Evolutionary conservation across 2,797 vertebrate species (phyloP), one percentile per base, ranked within the genome.

Genomic region (Ptychobarbus kaznakovi): DNA sequence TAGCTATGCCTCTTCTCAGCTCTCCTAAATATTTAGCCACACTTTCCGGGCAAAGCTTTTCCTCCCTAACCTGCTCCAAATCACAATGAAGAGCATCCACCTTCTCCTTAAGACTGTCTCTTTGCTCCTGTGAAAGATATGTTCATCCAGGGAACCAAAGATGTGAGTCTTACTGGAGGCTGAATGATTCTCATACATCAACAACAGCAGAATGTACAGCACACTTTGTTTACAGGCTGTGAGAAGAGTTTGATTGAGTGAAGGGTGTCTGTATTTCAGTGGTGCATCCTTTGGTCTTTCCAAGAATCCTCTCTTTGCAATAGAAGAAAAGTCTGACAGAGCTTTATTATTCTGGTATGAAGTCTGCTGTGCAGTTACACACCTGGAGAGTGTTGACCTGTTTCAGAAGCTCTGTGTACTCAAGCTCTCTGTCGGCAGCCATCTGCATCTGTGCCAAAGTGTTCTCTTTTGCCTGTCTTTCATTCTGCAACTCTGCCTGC

Each of bases 301-400:
- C 46, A 53, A 75, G 9, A 51, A 74, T 74, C 22, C 22, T 12
- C 12, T 15, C 9, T 44, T 63, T 3, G 2, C n/a, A 28, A 40
- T 11, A 78, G 15, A 63, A 38, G 13, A 40, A 77, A 61, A 42
- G 20, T 38, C 11, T 56, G 6, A n/a, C 13, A 61, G 75, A 42
- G 38, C 13, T n/a, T 40, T n/a, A 66, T 66, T n/a, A 13, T 38
- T 9, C 2, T 28, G 42, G 12, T 22, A n/a, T 56, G 5, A 65
- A 20, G 32, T 51, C 20, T 82, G 49, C 16, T 51, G 25, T 35
- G 2, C 2, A 51, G 32, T n/a, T 63, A 82, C 88, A 51, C 83
- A 97, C 96, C 96, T 97, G 95, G 28, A 96, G 75, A 6, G 92
- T 91, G 86, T 86, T 91, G 73, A 96, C 91, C 80, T 96, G 94